These are phyloP conservation scores for Spodoptera littoralis DNA, from an alignment of 2,888 invertebrate species.

Conservation along the genomic window DNA sequence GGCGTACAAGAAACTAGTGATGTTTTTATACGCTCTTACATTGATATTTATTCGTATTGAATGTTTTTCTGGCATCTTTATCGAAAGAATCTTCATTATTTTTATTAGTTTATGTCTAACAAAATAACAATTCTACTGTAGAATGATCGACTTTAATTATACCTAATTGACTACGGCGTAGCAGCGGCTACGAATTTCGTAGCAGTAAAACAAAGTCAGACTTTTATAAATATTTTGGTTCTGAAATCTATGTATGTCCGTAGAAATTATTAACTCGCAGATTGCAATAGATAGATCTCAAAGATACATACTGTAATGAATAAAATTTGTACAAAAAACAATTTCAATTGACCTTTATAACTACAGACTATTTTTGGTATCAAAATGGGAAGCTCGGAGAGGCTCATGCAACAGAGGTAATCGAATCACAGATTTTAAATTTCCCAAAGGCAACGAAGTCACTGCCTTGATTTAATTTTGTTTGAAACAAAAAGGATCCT, in stretches of 20 bases:
- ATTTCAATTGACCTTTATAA: background rate
- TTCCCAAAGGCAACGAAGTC: conserved; percentile 54
- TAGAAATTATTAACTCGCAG: no score
- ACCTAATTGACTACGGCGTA: conserved; percentile 35
- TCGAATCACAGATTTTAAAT: conserved; percentile 66
- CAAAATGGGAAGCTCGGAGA: conserved; percentile 23
- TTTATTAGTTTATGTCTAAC: background rate
- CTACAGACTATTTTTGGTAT: conserved; percentile 41
- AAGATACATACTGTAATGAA: no score
- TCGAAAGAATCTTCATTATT: background rate
- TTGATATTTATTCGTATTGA: background rate
- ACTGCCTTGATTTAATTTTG: conserved; percentile 50
- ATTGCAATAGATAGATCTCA: no score
- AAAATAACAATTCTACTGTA: background rate
- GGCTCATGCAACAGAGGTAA: conserved; percentile 47
- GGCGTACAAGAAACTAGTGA: background rate
- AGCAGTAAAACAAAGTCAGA: conserved; percentile 3
- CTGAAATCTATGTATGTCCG: no score
- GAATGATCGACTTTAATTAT: no score
- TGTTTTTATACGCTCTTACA: background rate
- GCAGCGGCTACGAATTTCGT: conserved; percentile 23
- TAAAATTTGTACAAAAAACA: no score
- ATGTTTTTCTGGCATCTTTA: background rate
- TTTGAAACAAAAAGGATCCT: conserved; percentile 30
- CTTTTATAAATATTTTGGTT: no score